Conservation (phyloP, 2,888 invertebrate species). For the Cheilosia vernalis region DNA sequence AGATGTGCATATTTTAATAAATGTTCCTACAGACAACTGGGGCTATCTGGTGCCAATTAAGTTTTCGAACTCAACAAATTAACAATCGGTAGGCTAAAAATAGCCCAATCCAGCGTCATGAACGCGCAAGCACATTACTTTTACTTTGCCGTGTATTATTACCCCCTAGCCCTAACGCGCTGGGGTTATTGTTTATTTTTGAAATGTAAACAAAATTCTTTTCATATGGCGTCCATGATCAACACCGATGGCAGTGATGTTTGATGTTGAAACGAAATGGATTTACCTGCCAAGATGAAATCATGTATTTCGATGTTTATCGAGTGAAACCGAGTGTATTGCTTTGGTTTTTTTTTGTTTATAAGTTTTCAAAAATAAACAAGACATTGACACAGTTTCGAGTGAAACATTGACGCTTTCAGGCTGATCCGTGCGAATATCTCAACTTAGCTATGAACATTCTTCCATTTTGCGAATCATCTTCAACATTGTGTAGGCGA, state of each 20-base stretch:
- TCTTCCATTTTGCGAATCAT: slow-evolving; percentile 28
- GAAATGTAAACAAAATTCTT: slow-evolving; percentile 39
- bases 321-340: slow-evolving; percentile 5
- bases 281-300: slow-evolving; percentile 14
- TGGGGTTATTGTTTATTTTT: slow-evolving; percentile 31
- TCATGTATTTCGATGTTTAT: slow-evolving; percentile 6
- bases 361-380: slow-evolving; percentile 9
- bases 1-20: not conserved
- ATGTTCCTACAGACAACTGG: not conserved
- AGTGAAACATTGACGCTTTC: slow-evolving; percentile 2
- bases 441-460: not conserved
- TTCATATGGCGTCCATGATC: slow-evolving; percentile 11
- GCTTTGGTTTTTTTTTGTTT: not conserved
- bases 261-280: not conserved
- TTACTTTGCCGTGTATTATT: slow-evolving; percentile 14
- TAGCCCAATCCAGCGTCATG: slow-evolving; percentile 9
- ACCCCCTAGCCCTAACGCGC: not conserved
- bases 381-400: slow-evolving; percentile 47
- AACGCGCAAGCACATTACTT: slow-evolving; percentile 2
- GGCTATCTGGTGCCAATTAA: not conserved
- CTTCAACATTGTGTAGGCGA: slow-evolving; percentile 17
- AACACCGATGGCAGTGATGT: not conserved
- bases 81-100: not conserved
- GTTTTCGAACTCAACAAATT: slow-evolving; percentile 26
- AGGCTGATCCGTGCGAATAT: slow-evolving; percentile 3